A percentile compares a stretch with the other conserved stretches of the same genome.
phyloP scores from a whole-genome alignment of 2,888 invertebrate genomes.

The Apantesis nais region DNA sequence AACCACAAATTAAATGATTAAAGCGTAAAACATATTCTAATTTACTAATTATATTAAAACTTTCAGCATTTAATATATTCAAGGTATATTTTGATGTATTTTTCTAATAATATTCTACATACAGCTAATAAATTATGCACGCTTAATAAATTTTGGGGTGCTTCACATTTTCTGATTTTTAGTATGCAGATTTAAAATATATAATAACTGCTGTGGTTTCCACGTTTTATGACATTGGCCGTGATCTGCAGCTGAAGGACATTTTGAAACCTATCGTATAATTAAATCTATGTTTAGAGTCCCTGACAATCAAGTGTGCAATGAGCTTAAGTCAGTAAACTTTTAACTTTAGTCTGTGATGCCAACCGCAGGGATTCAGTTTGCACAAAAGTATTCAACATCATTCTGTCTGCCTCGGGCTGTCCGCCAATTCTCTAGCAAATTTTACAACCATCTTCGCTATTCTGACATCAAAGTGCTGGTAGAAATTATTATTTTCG shows the following conservation, averaged over 20 bases:
- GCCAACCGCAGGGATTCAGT: not conserved
- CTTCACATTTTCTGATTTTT: no score
- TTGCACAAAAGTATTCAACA: conserved; percentile 4
- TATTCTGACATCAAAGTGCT: conserved; percentile 4
- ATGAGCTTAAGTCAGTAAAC: not conserved
- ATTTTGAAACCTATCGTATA: not conserved
- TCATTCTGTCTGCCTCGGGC: conserved; percentile 6
- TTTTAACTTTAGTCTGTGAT: conserved; percentile 1
- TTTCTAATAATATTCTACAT: no score
- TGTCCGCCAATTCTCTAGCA: not conserved
- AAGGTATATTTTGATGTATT: no score
- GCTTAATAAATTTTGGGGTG: no score
- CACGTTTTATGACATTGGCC: no score
- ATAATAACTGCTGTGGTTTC: not conserved
- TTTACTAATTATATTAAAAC: no score
- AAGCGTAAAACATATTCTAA: no score
- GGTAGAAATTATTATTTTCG: not conserved
- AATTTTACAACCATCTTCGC: conserved; percentile 1
- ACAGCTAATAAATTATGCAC: no score
- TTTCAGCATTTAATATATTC: no score
- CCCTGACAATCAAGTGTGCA: not conserved
- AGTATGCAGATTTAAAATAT: not conserved
- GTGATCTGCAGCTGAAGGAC: not conserved
- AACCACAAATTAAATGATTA: no score
- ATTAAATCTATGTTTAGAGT: not conserved